A percentile compares a stretch with the other conserved stretches of the same genome.
Evolutionary conservation across 2,113 vertebrate genomes (phyloP).

Genomic region (Lophura nycthemera): DNA sequence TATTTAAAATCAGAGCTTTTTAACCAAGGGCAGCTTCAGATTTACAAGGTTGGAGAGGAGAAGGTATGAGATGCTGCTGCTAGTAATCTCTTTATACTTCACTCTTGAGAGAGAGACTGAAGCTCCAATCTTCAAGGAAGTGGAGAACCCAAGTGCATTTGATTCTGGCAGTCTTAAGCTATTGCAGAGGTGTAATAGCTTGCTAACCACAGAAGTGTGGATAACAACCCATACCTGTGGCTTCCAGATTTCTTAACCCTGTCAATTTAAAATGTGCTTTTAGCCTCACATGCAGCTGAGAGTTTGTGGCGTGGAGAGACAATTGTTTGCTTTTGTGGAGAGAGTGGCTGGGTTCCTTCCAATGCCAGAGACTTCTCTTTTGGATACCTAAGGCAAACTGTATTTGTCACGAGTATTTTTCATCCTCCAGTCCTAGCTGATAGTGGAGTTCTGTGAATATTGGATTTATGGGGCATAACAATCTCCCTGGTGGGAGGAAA

Average conservation of each 20-base stretch:
- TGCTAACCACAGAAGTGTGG: background rate
- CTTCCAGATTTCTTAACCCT: slow-evolving; percentile 41
- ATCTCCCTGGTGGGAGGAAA: slow-evolving; percentile 44
- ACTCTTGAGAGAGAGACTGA: background rate
- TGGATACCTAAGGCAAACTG: background rate
- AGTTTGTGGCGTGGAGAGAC: slow-evolving; percentile 11
- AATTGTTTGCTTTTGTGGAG: background rate
- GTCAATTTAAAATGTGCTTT: slow-evolving; percentile 27
- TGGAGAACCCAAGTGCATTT: background rate
- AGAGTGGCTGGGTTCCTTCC: slow-evolving; percentile 12
- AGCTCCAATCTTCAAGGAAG: background rate
- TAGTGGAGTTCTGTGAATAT: slow-evolving; percentile 17
- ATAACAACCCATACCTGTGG: slow-evolving; percentile 19
- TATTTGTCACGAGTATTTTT: slow-evolving; percentile 35
- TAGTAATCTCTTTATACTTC: slow-evolving; percentile 26
- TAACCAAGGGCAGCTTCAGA: slow-evolving; percentile 57
- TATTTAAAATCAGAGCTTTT: slow-evolving; percentile 47
- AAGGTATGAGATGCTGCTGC: background rate
- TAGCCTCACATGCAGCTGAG: background rate
- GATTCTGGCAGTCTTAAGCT: background rate
- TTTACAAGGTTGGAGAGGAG: slow-evolving; percentile 15
- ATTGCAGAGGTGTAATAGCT: slow-evolving; percentile 1
- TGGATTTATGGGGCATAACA: slow-evolving; percentile 58
- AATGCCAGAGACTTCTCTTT: background rate
- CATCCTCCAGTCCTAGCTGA: background rate